Percentiles rank a stretch among this genome's conserved stretches.
phyloP scores from a whole-genome alignment of 2,888 invertebrate species.

The Thalpophila matura region DNA sequence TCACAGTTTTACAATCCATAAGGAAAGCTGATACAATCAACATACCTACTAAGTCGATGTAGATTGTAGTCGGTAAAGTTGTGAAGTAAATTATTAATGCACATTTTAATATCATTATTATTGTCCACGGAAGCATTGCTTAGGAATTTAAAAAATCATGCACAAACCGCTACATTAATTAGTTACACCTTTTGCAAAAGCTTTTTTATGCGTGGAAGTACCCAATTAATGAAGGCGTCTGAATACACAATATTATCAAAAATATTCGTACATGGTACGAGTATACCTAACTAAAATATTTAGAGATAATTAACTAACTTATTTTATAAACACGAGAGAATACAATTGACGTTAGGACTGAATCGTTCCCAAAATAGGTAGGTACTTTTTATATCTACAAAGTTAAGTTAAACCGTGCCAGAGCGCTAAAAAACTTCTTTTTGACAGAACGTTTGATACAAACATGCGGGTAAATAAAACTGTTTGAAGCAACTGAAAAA shows the following conservation, averaged over 20 bases:
- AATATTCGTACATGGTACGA: no score
- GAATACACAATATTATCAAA: no score
- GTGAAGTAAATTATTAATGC: conserved; percentile 23
- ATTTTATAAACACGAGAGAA: background rate
- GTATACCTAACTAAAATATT: no score
- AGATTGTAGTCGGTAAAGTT: conserved; percentile 33
- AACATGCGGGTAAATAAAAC: conserved; percentile 52
- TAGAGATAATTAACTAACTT: no score
- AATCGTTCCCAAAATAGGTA: conserved; percentile 9
- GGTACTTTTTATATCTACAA: conserved; percentile 4
- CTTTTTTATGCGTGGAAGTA: no score
- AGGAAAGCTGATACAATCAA: no score
- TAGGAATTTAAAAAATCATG: no score
- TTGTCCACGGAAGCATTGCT: conserved; percentile 6
- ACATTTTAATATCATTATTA: no score
- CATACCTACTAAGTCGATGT: conserved; percentile 28
- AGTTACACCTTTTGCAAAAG: no score
- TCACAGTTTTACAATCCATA: no score
- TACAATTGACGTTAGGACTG: background rate
- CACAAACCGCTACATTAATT: no score
- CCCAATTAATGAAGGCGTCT: no score
- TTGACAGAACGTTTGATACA: conserved; percentile 30
- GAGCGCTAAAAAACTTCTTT: conserved; percentile 24
- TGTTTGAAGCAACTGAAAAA: conserved; percentile 19
- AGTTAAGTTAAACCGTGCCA: conserved; percentile 7